Base-by-base conservation (phyloP, 2,113 vertebrate species). In the Pelusios castaneus region DNA sequence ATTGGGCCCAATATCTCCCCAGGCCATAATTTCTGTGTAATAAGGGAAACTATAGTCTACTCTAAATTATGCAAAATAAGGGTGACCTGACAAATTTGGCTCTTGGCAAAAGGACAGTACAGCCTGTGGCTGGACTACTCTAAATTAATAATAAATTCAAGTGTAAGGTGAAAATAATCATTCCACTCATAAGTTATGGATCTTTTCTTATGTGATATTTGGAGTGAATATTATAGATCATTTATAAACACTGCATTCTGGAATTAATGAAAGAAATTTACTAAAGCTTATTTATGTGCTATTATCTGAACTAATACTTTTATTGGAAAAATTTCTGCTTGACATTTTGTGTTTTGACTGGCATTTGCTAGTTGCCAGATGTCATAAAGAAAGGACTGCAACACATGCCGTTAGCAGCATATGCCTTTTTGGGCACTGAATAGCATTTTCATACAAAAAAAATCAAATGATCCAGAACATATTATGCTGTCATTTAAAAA, bases 381-480 rank as follows among this genome's bases (percentile, higher is more conserved):
- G 98, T 98, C 98, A 98, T 92, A 97, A 98, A 97, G 94, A 96
- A 97, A 97, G 95, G 97, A 96, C 90, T 93, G 93, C 82, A 94
- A 97, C 94, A 96, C 96, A 97, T 91, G 96, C 97, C 95, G 85
- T 97, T 92, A 97, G 97, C 96, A 96, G 95, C 98, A 97, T 98
- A 97, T 97, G 98, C 98, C 98, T 98, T 98, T 98, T 98, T 97
- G 80, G 97, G 97, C 29, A 2, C 94, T 84, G 95, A 97, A 97
- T 89, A 96, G 47, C 27, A 1, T 97, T 98, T 98, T 98, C 94
- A 95, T 98, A 94, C 85, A 97, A 97, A 97, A n/a, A 97, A 98
- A 97, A 97, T 98, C 98, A 98, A 99, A 99, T 99, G 98, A 99
- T 99, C 98, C 98, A 98, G 98, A 98, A 99, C 98, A 97, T 98